Evolutionary conservation across 2,888 invertebrate species (phyloP).

Genomic region (Steinernema scapterisci): DNA sequence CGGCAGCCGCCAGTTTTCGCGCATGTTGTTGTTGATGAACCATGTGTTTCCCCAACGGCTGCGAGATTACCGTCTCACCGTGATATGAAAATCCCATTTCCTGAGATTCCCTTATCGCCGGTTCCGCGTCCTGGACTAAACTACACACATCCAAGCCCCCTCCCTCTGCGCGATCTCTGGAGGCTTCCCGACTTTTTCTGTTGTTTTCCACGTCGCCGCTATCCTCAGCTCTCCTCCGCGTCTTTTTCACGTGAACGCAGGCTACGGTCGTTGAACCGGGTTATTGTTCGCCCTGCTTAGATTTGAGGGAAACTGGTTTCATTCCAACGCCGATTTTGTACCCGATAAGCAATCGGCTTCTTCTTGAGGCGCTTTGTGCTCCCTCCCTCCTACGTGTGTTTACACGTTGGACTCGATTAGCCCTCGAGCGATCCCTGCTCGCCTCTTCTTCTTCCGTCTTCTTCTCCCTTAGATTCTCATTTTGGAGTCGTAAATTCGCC

Average conservation of each 20-base stretch:
- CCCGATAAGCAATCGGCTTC: background rate
- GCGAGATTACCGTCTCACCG: background rate
- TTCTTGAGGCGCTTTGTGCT: background rate
- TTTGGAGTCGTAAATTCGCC: background rate
- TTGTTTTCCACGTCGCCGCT: no score
- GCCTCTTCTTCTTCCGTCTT: background rate
- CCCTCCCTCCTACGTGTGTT: background rate
- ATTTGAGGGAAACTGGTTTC: background rate
- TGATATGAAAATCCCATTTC: background rate
- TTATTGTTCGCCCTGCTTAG: background rate
- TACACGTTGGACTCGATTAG: background rate
- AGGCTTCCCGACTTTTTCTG: no score
- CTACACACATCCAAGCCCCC: background rate
- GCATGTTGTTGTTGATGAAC: constrained; percentile 18
- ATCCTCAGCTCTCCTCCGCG: background rate
- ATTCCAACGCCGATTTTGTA: background rate
- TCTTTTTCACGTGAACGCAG: background rate
- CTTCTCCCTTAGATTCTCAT: background rate
- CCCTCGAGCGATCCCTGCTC: no score
- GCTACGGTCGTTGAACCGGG: constrained; percentile 22
- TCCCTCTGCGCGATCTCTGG: no score
- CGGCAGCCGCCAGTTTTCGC: constrained; percentile 21
- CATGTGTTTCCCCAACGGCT: background rate
- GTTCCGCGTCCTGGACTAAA: background rate
- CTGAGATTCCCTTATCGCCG: background rate